Percentiles rank a stretch among this genome's conserved stretches.
Evolutionary conservation across 2,113 vertebrate genomes (phyloP).

Genomic region (Brachyhypopomus gauderio): DNA sequence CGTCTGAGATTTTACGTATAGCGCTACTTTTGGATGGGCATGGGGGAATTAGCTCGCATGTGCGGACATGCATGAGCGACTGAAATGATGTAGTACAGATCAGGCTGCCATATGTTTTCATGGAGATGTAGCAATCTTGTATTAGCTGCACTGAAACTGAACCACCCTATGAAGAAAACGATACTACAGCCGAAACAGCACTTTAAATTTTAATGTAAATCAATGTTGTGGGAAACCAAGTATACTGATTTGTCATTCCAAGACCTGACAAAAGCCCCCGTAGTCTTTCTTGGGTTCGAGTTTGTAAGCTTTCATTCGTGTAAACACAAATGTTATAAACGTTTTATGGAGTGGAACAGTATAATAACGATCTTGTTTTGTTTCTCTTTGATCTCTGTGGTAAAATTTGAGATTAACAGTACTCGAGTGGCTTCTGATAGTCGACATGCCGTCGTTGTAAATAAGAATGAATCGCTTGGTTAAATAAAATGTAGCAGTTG

Average conservation of each 20-base stretch:
- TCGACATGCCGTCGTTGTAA: too few relatives aligned
- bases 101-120: neutral
- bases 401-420: too few relatives aligned
- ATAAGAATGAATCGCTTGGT: too few relatives aligned
- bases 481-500: too few relatives aligned
- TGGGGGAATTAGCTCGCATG: too few relatives aligned
- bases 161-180: slow-evolving; percentile 59
- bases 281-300: slow-evolving; percentile 63
- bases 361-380: neutral
- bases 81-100: neutral
- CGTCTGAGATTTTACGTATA: too few relatives aligned
- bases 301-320: slow-evolving; percentile 64
- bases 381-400: neutral
- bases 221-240: slow-evolving; percentile 74
- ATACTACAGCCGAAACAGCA: slow-evolving; percentile 55
- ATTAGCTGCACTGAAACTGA: slow-evolving; percentile 59
- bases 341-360: neutral
- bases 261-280: slow-evolving; percentile 51
- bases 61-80: too few relatives aligned
- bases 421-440: too few relatives aligned
- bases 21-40: too few relatives aligned
- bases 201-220: slow-evolving; percentile 76
- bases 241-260: slow-evolving; percentile 69
- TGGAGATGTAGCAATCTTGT: slow-evolving; percentile 38
- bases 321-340: slow-evolving; percentile 45